Conservation (phyloP, 2,888 invertebrate genomes). For the Cataglyphis livida region DNA sequence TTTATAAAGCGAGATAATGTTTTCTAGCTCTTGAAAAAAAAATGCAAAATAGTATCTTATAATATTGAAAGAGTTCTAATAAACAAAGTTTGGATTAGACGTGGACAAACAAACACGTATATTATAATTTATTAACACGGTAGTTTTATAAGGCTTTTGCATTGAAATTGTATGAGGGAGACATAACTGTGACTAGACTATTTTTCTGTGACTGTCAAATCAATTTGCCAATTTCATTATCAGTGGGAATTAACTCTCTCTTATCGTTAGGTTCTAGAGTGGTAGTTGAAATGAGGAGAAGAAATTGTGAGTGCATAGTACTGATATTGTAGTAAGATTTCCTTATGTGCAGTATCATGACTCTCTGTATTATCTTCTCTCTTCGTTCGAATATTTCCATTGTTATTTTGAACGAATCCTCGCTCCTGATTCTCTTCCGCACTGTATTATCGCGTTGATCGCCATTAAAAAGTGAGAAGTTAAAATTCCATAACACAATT, state of each 20-base stretch:
- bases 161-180: not conserved
- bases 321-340: not conserved
- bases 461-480: constrained; percentile 16
- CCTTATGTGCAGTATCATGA: not conserved
- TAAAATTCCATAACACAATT: constrained; percentile 12
- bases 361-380: constrained; percentile 12
- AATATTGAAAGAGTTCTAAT: constrained; percentile 17
- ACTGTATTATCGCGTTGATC: not conserved
- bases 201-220: not conserved
- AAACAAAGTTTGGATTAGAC: not conserved
- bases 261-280: constrained; percentile 16
- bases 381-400: not conserved
- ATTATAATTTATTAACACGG: constrained; percentile 38
- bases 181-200: not conserved
- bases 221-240: not conserved
- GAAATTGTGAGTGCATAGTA: not conserved
- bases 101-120: not conserved
- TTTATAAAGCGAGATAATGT: constrained; percentile 4
- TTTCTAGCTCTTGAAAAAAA: not conserved
- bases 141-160: constrained; percentile 19
- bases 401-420: constrained; percentile 23
- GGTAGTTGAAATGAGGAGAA: not conserved
- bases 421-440: constrained; percentile 25
- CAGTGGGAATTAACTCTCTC: constrained; percentile 4
- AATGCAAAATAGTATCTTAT: not conserved